Conservation (phyloP, 2,113 vertebrate genomes). For the Eleginops maclovinus region DNA sequence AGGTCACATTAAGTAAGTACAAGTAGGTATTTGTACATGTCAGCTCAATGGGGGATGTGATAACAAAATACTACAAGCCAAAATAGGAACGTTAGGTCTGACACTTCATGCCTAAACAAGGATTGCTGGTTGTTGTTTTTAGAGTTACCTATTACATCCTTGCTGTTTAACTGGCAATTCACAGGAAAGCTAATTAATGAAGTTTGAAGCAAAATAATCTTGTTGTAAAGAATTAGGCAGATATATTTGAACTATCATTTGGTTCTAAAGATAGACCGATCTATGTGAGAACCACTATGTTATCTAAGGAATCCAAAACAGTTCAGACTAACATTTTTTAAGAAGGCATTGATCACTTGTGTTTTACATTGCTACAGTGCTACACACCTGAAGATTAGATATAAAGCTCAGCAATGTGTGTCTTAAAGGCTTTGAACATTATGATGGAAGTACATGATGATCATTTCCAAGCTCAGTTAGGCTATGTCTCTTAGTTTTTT, state of each 20-base stretch:
- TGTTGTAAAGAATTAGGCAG: neutral
- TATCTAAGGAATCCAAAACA: neutral
- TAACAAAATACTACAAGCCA: neutral
- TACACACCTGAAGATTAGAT: neutral
- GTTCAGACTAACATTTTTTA: neutral
- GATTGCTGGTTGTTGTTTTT: conserved; percentile 44
- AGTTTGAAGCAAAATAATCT: neutral
- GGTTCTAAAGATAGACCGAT: no score
- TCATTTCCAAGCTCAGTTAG: no score
- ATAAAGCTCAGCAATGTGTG: neutral
- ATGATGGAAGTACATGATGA: no score
- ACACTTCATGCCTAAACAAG: conserved; percentile 1
- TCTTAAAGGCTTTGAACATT: no score
- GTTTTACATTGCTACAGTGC: no score
- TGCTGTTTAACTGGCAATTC: conserved; percentile 39
- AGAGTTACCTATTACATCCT: conserved; percentile 34
- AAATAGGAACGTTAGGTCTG: conserved; percentile 26
- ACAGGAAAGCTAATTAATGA: conserved; percentile 7
- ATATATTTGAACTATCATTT: neutral
- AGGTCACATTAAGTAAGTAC: conserved; percentile 28
- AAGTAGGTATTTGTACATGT: neutral
- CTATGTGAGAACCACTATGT: neutral
- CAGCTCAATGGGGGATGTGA: neutral
- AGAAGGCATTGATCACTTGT: no score
- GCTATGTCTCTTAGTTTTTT: no score